Conservation (phyloP, 37 sponge, comb jelly and placozoan species). For the Ianthella basta region DNA sequence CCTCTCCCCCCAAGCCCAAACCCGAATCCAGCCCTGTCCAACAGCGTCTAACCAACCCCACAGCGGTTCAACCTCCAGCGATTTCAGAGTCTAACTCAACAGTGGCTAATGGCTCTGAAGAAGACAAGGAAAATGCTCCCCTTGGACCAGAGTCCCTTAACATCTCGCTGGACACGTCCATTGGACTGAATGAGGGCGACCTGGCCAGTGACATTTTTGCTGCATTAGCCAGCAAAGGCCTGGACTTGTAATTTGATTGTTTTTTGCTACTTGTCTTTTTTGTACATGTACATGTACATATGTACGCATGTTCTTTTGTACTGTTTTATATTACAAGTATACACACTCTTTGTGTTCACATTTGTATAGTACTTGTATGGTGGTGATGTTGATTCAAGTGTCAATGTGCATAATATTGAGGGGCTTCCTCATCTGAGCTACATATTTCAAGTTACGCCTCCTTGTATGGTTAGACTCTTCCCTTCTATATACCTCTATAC, state of each 20-base stretch:
- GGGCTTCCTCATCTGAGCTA: no score
- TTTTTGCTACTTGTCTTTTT: neutral
- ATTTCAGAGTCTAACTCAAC: neutral
- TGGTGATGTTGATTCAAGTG: no score
- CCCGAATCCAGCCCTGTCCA: neutral
- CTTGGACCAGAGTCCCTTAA: neutral
- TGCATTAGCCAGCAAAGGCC: neutral
- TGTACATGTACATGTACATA: neutral
- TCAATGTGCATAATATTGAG: no score
- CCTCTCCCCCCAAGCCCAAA: neutral
- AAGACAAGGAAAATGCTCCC: neutral
- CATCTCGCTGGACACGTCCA: neutral
- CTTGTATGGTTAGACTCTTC: neutral
- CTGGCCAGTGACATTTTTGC: constrained; percentile 13
- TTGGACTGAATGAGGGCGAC: neutral
- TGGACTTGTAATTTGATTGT: neutral
- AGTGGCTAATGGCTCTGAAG: neutral
- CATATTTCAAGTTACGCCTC: neutral
- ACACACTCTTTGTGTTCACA: no score
- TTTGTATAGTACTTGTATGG: neutral
- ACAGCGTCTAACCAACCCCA: neutral
- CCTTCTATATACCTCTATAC: neutral
- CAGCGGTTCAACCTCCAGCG: neutral
- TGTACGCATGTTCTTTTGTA: neutral
- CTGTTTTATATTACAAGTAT: neutral